Evolutionary conservation across 2,113 vertebrate species (phyloP).

Genomic region (Megalops atlanticus): DNA sequence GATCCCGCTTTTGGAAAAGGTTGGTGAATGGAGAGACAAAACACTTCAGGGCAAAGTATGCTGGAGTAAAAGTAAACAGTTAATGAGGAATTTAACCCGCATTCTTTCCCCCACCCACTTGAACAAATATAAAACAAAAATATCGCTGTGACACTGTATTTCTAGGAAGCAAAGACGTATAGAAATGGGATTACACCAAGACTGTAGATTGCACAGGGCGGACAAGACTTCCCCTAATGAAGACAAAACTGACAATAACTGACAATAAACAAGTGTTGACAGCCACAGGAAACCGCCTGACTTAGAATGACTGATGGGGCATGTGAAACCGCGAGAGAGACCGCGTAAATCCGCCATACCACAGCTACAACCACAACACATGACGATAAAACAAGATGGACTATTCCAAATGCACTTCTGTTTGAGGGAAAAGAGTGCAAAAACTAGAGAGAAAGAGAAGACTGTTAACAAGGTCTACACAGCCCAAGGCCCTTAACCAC

Average conservation of each 20-base stretch:
- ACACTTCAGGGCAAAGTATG: not conserved
- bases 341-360: not conserved
- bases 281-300: not conserved
- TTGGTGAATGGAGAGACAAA: not conserved
- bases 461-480: no score
- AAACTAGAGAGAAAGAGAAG: no score
- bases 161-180: not conserved
- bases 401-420: not conserved
- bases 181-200: not conserved
- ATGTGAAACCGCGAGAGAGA: not conserved
- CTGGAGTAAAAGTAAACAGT: not conserved
- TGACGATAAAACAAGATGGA: not conserved
- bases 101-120: not conserved
- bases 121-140: not conserved
- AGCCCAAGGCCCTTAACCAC: no score
- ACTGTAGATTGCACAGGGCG: not conserved
- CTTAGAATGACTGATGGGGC: not conserved
- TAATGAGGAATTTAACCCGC: not conserved
- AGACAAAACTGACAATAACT: no score
- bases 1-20: not conserved
- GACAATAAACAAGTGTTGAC: not conserved
- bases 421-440: no score
- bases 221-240: not conserved
- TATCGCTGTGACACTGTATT: not conserved
- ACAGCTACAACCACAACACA: not conserved